A percentile compares a stretch with the other conserved stretches of the same genome.
Evolutionary conservation across 1,140 invertebrate genomes (phyloP).

Genomic region (Radopholus similis): DNA sequence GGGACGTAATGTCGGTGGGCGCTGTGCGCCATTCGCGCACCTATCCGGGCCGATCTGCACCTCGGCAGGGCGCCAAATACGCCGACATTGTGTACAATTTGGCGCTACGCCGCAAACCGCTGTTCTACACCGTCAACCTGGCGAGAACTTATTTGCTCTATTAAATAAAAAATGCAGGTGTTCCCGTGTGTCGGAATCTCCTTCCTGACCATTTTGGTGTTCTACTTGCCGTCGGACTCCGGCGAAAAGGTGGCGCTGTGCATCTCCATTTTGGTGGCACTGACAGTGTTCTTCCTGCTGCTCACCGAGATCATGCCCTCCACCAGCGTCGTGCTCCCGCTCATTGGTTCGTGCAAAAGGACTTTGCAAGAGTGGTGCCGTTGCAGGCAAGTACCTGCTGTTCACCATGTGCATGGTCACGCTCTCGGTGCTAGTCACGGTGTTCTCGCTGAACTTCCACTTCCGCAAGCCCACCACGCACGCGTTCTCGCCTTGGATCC

Average conservation of each 20-base stretch:
- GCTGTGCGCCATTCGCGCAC: slow-evolving; percentile 79
- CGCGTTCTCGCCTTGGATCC: slow-evolving; percentile 83
- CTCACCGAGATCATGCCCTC: slow-evolving; percentile 92
- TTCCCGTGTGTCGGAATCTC: slow-evolving; percentile 90
- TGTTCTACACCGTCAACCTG: slow-evolving; percentile 66
- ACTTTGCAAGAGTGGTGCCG: background rate
- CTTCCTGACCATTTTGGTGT: slow-evolving; percentile 92
- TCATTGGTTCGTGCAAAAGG: slow-evolving; percentile 64
- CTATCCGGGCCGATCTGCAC: slow-evolving; percentile 73
- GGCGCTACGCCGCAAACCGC: slow-evolving; percentile 78
- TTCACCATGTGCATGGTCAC: slow-evolving; percentile 99
- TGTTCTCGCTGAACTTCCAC: slow-evolving; percentile 94
- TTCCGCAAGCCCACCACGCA: slow-evolving; percentile 93
- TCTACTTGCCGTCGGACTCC: slow-evolving; percentile 94
- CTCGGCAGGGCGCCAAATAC: background rate
- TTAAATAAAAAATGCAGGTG: slow-evolving; percentile 90
- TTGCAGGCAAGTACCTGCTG: slow-evolving; percentile 82
- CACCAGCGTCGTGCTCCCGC: slow-evolving; percentile 91
- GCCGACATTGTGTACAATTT: slow-evolving; percentile 42
- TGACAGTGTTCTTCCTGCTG: slow-evolving; percentile 97
- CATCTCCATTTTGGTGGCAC: slow-evolving; percentile 96
- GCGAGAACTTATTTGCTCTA: slow-evolving; percentile 63
- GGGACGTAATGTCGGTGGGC: slow-evolving; percentile 90
- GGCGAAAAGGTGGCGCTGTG: slow-evolving; percentile 93
- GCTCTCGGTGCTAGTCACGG: slow-evolving; percentile 92